These are phyloP conservation scores for Chrysemys picta DNA, from an alignment of 2,113 vertebrate species.

Conservation along the genomic window DNA sequence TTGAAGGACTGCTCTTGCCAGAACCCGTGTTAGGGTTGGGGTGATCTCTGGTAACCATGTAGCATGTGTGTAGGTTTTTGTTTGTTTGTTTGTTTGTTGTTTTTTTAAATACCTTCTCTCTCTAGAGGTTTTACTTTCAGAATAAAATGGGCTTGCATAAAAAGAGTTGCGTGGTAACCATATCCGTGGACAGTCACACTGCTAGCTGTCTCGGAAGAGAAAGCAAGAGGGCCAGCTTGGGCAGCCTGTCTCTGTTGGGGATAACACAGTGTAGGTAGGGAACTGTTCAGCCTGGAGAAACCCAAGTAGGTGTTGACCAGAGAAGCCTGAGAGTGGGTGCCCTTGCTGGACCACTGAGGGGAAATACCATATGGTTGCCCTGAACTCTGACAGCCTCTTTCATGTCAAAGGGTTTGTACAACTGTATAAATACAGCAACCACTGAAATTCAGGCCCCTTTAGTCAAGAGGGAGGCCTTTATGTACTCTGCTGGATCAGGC, in stretches of 20 bases:
- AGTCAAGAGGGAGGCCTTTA: neutral
- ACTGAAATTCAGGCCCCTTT: neutral
- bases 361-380: neutral
- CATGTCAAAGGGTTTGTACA: neutral
- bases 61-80: neutral
- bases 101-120: neutral
- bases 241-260: neutral
- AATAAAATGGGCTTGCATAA: neutral
- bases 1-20: neutral
- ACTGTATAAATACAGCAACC: neutral
- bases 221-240: neutral
- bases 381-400: neutral
- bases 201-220: neutral
- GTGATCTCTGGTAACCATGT: neutral
- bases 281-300: neutral
- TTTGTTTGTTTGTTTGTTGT: neutral
- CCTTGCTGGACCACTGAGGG: neutral
- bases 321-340: neutral
- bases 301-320: neutral
- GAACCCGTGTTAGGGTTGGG: neutral
- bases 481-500: neutral
- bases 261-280: neutral
- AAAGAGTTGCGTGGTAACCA: neutral
- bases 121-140: neutral
- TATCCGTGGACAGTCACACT: neutral